Evolutionary conservation across 2,797 vertebrate species (phyloP), one percentile per base, ranked within the genome.

Genomic region (Falco rusticolus): DNA sequence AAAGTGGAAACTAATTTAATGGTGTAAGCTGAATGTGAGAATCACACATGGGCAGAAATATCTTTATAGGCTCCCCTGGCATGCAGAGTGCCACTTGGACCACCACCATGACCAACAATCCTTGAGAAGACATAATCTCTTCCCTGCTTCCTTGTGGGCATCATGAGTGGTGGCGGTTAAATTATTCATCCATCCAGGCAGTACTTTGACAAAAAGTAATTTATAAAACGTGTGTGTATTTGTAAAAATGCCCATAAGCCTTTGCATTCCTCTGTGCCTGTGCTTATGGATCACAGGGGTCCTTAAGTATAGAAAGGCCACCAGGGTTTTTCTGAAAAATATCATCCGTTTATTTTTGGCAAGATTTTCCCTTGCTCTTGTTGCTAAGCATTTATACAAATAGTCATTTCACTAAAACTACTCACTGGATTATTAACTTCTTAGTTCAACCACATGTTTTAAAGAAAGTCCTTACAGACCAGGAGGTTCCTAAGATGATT

Each of bases 371-470:
- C 31, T 92, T 93, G 24, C 17, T 92, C 22, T 21, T 22, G 22
- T 82, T 93, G 43, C 25, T 91, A 63, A 77, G 37, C 51, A 39
- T 82, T 92, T 93, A 66, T 48, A 87, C 56, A 85, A 94, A 86
- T 12, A 79, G 26, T 63, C 28, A 41, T 86, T 95, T 84, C 43
- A 70, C 19, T 93, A 37, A 33, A 88, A 37, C 34, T 69, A 20
- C 37, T 87, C 17, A 57, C 18, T 68, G 64, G 71, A 72, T 84
- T 90, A 82, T 76, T 48, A 82, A 76, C 16, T 15, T 66, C 31
- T 59, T 60, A 37, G 10, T 84, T 68, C n/a, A 59, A 61, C 17
- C 21, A 34, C 37, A 77, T 53, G 9, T 87, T 83, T 91, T 81
- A 82, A 82, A 76, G 45, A 77, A 80, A 72, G 33, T 54, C 28